A percentile compares a stretch with the other conserved stretches of the same genome.
Conservation (phyloP, 2,113 vertebrate genomes). For the Psophia crepitans region DNA sequence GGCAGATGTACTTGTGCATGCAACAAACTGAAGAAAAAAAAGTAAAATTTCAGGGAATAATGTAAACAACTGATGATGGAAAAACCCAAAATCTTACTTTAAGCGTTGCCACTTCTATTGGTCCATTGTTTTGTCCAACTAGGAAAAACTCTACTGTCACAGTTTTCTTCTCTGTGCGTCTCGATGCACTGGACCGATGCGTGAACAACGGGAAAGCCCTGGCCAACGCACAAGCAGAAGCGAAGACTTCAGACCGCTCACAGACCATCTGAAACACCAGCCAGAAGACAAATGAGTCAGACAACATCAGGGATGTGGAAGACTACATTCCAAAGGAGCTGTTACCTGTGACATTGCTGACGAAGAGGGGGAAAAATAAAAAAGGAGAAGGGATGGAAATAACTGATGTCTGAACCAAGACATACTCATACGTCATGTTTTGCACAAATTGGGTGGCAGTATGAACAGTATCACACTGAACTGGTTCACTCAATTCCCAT, state of each 20-base stretch:
- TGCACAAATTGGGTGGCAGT: background rate
- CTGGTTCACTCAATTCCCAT: background rate
- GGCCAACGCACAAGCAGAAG: conserved; percentile 89
- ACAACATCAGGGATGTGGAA: background rate
- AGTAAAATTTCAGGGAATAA: background rate
- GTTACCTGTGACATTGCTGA: background rate
- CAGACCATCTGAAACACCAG: conserved; percentile 88
- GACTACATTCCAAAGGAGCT: background rate
- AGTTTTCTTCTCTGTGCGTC: conserved; percentile 84
- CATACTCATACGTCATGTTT: fast-evolving
- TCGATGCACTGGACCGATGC: conserved; percentile 82
- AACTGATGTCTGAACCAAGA: background rate
- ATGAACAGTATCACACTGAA: background rate
- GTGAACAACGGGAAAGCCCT: conserved; percentile 93
- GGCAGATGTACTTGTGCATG: background rate
- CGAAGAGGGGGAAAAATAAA: fast-evolving
- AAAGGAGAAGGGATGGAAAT: background rate
- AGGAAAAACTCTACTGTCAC: conserved; percentile 89
- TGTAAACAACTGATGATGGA: fast-evolving
- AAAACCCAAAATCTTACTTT: conserved; percentile 74
- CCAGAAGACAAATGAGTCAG: background rate
- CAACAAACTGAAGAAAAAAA: background rate
- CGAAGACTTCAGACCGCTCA: conserved; percentile 87
- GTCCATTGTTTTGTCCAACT: conserved; percentile 84
- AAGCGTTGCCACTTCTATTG: conserved; percentile 80